These are phyloP conservation scores for Anoplopoma fimbria DNA, from an alignment of 2,113 vertebrate species.

Conservation along the genomic window DNA sequence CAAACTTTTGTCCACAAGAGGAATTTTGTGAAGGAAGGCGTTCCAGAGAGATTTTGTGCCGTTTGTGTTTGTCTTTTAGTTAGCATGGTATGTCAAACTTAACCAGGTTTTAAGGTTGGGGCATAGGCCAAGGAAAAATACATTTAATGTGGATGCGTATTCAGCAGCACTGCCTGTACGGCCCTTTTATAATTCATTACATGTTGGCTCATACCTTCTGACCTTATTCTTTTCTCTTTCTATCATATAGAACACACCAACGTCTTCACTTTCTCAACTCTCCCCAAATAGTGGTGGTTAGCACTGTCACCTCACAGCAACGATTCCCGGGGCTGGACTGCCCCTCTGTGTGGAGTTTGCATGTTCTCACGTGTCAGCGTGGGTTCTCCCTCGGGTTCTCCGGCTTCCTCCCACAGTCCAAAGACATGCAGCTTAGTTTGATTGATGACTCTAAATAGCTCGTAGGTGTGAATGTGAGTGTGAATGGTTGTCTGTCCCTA, in stretches of 20 bases:
- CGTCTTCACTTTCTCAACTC: neutral
- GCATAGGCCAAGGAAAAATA: neutral
- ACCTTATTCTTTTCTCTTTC: neutral
- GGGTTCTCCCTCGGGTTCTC: neutral
- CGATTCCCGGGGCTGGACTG: neutral
- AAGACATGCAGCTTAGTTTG: neutral
- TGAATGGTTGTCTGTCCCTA: neutral
- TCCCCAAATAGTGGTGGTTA: too few species aligned
- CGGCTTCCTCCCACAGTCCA: neutral
- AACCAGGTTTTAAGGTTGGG: neutral
- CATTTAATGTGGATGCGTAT: neutral
- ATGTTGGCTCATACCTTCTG: neutral
- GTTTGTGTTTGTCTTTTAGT: neutral
- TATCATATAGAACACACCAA: neutral
- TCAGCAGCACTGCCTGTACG: neutral
- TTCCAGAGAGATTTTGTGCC: neutral
- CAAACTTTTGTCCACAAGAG: neutral
- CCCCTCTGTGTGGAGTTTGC: neutral
- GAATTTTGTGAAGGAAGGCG: neutral
- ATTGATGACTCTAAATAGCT: neutral
- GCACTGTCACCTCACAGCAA: neutral
- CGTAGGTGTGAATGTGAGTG: neutral
- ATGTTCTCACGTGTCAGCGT: neutral
- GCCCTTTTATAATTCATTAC: neutral
- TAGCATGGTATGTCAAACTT: neutral